Conservation (phyloP, 2,888 invertebrate species). For the Blomia tropicalis region DNA sequence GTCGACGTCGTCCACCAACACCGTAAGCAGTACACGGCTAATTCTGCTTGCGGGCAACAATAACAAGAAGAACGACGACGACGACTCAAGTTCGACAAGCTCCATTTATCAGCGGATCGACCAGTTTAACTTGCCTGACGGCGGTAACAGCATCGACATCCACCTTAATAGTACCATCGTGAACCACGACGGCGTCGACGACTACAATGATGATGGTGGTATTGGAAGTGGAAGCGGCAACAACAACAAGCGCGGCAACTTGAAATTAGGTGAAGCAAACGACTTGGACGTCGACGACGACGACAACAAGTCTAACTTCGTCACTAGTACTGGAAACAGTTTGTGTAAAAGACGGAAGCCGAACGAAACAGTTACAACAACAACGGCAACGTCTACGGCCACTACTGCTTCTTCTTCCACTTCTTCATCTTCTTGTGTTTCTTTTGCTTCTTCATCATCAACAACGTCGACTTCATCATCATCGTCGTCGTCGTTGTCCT, state of each 20-base stretch:
- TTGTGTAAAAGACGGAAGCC: conserved; percentile 10
- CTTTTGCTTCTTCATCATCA: background rate
- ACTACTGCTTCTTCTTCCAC: background rate
- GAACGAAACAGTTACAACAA: conserved; percentile 14
- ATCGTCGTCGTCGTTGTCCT: conserved; percentile 11
- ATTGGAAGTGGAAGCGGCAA: background rate
- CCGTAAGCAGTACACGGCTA: conserved; percentile 1
- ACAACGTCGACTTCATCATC: background rate
- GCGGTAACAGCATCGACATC: background rate
- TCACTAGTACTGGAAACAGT: conserved; percentile 5
- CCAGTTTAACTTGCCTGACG: conserved; percentile 13
- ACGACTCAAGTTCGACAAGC: conserved; percentile 15
- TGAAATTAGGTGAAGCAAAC: conserved; percentile 14
- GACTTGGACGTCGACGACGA: background rate
- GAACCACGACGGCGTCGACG: background rate
- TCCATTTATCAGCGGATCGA: conserved; percentile 15
- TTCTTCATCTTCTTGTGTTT: background rate
- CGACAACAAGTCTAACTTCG: background rate
- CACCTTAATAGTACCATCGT: background rate
- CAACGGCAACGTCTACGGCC: background rate
- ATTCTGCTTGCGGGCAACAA: conserved; percentile 11
- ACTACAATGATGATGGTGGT: background rate
- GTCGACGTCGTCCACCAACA: background rate
- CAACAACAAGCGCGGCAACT: background rate
- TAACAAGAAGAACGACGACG: too few relatives aligned